Conservation (phyloP, 1,140 invertebrate genomes). For the Calephelis virginiensis region DNA sequence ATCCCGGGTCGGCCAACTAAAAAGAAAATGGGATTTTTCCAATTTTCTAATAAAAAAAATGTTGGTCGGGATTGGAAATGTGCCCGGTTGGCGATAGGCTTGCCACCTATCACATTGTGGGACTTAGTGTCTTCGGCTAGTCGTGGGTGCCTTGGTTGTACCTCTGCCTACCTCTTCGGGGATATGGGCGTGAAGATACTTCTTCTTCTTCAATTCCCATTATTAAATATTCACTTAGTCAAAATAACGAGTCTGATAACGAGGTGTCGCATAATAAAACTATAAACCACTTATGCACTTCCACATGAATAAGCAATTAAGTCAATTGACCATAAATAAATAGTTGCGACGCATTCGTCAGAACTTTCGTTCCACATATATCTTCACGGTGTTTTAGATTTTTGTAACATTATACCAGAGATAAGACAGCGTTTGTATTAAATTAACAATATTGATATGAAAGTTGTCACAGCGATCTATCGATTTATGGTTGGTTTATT, state of each 20-base stretch:
- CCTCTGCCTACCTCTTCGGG: too few relatives aligned
- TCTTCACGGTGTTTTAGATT: constrained; percentile 1
- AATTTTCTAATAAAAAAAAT: too few relatives aligned
- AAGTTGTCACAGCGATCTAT: constrained; percentile 2
- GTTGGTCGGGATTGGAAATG: too few relatives aligned
- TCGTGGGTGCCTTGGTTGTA: too few relatives aligned
- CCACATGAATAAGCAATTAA: constrained; percentile 6
- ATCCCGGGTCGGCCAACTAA: too few relatives aligned
- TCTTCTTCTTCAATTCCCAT: background rate
- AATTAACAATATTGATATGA: background rate
- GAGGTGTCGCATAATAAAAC: background rate
- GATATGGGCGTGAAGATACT: too few relatives aligned
- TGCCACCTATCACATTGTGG: too few relatives aligned
- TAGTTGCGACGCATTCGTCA: constrained; percentile 4
- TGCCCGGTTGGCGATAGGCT: too few relatives aligned
- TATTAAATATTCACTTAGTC: background rate
- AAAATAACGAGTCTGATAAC: background rate
- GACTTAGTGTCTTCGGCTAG: too few relatives aligned
- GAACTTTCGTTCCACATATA: constrained; percentile 7
- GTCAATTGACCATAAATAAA: constrained; percentile 11
- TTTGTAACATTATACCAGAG: constrained; percentile 1
- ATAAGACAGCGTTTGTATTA: background rate
- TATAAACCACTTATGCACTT: constrained; percentile 3
- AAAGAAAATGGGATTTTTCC: too few relatives aligned
- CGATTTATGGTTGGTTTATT: constrained; percentile 5